Conservation (phyloP, 2,888 invertebrate genomes). For the Cephus spinipes region DNA sequence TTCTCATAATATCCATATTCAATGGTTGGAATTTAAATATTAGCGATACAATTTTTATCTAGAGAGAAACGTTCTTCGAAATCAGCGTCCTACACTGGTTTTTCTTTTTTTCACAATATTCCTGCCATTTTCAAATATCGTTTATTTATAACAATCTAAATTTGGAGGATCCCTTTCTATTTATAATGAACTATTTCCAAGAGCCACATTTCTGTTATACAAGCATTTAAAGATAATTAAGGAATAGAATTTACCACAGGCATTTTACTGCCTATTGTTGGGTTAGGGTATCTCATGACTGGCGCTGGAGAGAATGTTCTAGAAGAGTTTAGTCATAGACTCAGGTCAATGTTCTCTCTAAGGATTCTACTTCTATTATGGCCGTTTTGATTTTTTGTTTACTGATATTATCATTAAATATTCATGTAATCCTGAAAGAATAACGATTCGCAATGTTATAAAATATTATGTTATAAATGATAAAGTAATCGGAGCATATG, state of each 20-base stretch:
- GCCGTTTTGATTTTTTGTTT: background rate
- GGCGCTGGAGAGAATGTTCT: background rate
- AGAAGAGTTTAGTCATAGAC: background rate
- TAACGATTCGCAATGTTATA: background rate
- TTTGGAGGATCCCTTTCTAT: background rate
- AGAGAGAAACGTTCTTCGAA: too few species aligned
- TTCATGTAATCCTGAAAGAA: background rate
- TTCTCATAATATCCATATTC: too few species aligned
- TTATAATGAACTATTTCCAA: background rate
- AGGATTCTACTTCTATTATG: background rate
- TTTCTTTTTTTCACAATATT: too few species aligned
- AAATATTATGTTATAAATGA: background rate
- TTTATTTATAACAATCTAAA: background rate
- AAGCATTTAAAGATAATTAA: background rate
- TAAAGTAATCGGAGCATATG: background rate
- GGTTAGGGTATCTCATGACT: background rate
- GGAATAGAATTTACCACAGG: background rate
- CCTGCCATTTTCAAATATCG: too few species aligned
- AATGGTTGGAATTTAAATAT: too few species aligned
- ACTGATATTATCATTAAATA: background rate
- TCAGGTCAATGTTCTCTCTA: background rate
- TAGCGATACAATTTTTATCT: too few species aligned
- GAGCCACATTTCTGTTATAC: background rate
- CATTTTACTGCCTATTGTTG: background rate
- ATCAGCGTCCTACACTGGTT: too few species aligned